phyloP scores from a whole-genome alignment of 2,797 vertebrate genomes.

The Myotis planiceps region DNA sequence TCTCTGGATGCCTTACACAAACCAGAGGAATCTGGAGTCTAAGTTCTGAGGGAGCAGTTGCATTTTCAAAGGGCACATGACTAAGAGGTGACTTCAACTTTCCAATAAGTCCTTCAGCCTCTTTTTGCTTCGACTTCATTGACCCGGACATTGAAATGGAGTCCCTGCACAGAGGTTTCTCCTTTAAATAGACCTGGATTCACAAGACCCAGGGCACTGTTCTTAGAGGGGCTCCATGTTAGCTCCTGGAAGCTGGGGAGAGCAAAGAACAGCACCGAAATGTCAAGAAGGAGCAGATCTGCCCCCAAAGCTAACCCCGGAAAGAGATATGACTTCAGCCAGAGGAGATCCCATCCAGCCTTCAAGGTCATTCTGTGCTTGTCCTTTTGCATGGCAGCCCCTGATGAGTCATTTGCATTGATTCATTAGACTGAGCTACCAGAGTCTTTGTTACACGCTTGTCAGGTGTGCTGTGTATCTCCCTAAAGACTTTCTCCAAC shows the following conservation, averaged over 20 bases:
- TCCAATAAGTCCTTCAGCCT: not conserved
- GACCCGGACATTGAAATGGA: not conserved
- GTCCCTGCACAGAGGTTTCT: accelerated
- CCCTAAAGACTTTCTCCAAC: not conserved
- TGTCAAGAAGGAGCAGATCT: not conserved
- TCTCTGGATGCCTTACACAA: conserved; percentile 17
- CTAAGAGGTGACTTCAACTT: not conserved
- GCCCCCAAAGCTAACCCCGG: not conserved
- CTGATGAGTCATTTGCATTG: not conserved
- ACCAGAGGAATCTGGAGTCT: conserved; percentile 24
- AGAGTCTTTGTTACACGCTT: not conserved
- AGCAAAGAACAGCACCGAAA: not conserved
- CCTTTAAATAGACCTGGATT: not conserved
- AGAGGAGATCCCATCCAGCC: not conserved
- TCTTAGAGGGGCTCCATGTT: too few species aligned
- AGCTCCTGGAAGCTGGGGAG: not conserved
- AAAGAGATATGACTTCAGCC: too few species aligned
- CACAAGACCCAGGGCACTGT: not conserved
- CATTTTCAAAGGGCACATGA: conserved; percentile 33
- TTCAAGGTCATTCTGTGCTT: not conserved
- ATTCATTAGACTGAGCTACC: not conserved
- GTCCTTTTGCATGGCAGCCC: not conserved
- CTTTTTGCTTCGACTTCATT: not conserved
- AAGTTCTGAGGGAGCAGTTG: conserved; percentile 44
- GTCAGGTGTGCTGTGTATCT: not conserved